Evolutionary conservation across 2,888 invertebrate species (phyloP).

Genomic region (Cosmia pyralina): DNA sequence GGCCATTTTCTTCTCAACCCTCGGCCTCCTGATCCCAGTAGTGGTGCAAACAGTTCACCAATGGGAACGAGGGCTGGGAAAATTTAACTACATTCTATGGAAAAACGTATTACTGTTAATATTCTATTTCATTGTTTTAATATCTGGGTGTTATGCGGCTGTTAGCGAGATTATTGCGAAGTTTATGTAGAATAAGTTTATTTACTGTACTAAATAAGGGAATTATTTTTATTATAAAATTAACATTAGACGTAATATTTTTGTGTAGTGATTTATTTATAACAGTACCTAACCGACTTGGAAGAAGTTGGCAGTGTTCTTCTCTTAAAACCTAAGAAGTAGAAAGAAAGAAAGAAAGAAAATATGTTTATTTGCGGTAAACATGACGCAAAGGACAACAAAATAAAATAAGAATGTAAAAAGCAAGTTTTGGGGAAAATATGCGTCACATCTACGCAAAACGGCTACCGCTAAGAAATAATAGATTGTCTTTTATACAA

Average conservation of each 20-base stretch:
- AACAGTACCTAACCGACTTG: no score
- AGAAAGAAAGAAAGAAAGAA: no score
- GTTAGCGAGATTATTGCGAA: slow-evolving; percentile 74
- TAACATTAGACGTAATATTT: neutral
- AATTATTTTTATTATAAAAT: slow-evolving; percentile 15
- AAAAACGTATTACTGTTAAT: slow-evolving; percentile 90
- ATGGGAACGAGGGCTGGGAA: slow-evolving; percentile 92
- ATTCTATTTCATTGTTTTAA: slow-evolving; percentile 78
- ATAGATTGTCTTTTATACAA: no score
- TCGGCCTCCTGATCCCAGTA: slow-evolving; percentile 94
- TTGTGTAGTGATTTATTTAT: neutral
- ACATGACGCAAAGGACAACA: no score
- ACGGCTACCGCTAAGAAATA: no score
- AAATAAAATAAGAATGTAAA: no score
- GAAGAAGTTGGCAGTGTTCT: no score
- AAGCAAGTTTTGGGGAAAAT: no score
- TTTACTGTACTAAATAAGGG: slow-evolving; percentile 18
- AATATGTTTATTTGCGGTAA: no score
- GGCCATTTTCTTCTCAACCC: slow-evolving; percentile 93
- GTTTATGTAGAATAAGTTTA: slow-evolving; percentile 47
- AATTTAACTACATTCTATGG: slow-evolving; percentile 91
- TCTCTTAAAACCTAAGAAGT: no score
- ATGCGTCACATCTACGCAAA: no score
- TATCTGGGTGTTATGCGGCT: slow-evolving; percentile 82
- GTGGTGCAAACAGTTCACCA: slow-evolving; percentile 93